These are phyloP conservation scores for Lasiurus borealis DNA, from an alignment of 2,113 vertebrate species.

Conservation along the genomic window DNA sequence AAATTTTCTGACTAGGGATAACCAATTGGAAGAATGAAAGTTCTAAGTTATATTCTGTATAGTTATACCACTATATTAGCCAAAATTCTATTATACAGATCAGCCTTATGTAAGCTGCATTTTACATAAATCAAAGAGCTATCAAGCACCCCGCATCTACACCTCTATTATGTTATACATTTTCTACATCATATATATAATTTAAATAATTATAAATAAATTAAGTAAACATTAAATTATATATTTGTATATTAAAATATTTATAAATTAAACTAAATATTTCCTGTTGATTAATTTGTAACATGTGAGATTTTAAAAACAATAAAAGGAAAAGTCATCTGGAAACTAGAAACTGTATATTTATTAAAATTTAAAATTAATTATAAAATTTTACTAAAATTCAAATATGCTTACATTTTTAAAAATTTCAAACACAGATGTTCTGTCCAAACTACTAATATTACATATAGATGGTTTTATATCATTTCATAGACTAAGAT, in stretches of 20 bases:
- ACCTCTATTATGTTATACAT: background rate
- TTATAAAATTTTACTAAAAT: background rate
- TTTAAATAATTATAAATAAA: constrained; percentile 3
- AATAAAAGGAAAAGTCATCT: background rate
- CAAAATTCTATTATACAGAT: background rate
- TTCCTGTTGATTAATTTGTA: background rate
- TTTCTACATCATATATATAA: background rate
- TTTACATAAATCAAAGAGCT: background rate
- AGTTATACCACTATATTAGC: background rate
- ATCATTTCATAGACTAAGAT: background rate
- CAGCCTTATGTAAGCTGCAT: background rate
- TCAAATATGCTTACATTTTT: background rate
- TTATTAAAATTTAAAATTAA: background rate
- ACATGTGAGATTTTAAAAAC: background rate
- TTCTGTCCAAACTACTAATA: background rate
- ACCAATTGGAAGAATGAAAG: background rate
- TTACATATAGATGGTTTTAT: background rate
- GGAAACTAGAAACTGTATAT: background rate
- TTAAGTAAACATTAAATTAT: background rate
- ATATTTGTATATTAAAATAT: background rate
- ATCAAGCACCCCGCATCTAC: background rate
- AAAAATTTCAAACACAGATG: background rate
- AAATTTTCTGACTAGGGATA: background rate
- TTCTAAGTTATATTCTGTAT: background rate
- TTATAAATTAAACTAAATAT: background rate